Evolutionary conservation across 2,797 vertebrate genomes (phyloP).

Genomic region (Chelidonichthys spinosus): DNA sequence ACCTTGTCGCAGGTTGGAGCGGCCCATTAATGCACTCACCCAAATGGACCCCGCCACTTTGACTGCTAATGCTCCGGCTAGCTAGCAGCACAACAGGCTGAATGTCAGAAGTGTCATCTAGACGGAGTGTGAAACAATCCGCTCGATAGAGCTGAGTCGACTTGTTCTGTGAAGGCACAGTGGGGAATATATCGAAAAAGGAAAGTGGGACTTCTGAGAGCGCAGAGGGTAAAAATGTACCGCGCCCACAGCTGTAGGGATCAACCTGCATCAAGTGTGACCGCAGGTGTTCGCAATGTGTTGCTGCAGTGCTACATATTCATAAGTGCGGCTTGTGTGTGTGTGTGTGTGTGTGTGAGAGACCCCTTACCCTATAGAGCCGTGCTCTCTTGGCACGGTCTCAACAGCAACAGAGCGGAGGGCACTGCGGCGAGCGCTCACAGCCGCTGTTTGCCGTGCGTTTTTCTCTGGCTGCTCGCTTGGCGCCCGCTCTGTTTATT

Average conservation of each 20-base stretch:
- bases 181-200: conserved; percentile 41
- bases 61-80: conserved; percentile 75
- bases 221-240: conserved; percentile 32
- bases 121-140: conserved; percentile 45
- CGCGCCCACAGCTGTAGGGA: conserved; percentile 52
- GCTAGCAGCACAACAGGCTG: conserved; percentile 69
- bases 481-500: conserved; percentile 85
- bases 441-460: conserved; percentile 63
- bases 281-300: conserved; percentile 70
- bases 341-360: conserved; percentile 38
- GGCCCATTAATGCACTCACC: conserved; percentile 79
- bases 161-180: conserved; percentile 46
- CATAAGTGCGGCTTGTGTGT: conserved; percentile 49
- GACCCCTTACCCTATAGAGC: conserved; percentile 71
- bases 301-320: conserved; percentile 74
- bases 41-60: conserved; percentile 78
- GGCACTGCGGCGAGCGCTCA: conserved; percentile 61
- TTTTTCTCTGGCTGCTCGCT: conserved; percentile 73
- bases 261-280: conserved; percentile 69
- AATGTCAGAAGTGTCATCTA: conserved; percentile 76
- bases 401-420: conserved; percentile 69
- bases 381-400: conserved; percentile 68
- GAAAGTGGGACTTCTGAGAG: conserved; percentile 52
- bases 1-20: conserved; percentile 83
- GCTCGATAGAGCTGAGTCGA: conserved; percentile 39